Evolutionary conservation across 2,888 invertebrate species (phyloP), one percentile per base, ranked within the genome.

Genomic region (Axea sp.): DNA sequence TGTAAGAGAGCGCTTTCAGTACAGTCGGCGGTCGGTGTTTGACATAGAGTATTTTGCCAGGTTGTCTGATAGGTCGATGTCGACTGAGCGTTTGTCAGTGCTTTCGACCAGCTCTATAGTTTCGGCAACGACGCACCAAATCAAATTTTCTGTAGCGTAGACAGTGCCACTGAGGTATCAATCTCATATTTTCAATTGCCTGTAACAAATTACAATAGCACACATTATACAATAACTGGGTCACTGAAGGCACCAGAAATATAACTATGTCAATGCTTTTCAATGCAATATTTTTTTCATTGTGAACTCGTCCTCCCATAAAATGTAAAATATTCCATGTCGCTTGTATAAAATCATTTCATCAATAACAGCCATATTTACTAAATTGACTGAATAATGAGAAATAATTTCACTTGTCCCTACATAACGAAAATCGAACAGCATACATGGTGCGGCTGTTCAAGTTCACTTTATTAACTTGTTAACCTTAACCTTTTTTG

Each of bases 91-190:
- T 43, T 69, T 74, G 88, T 91, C 89, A 91, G 82, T 89, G 88
- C 71, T 90, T 88, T 60, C 91, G 87, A 79, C 89, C 90, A 17
- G 90, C 89, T 78, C 93, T 91, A 89, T 93, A 93, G 81, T 94
- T 93, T 80, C 93, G 91, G 89, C 95, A 95, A 79, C 93, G 92
- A 45, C 94, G 91, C 80, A 94, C 93, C 77, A 93, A 88, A 80
- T 94, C 94, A 82, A 94, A 93, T 81, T 93, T 93, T 72, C 95
- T 90, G 88, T 95, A 95, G 77, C 95, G 90, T 88, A 95, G 90
- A 86, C 95, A 95, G 85, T 95, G 95, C 94, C 94, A 95, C 84
- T 95, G 95, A 0, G 95, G 95, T 67, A 95, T 91, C 87, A 94
- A 92, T 75, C 92, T 90, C 93, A 95, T 94, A 26, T 91, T 90